Evolutionary conservation across 2,113 vertebrate genomes (phyloP), one percentile per base, ranked within the genome.

Genomic region (Australoheros scitulus): DNA sequence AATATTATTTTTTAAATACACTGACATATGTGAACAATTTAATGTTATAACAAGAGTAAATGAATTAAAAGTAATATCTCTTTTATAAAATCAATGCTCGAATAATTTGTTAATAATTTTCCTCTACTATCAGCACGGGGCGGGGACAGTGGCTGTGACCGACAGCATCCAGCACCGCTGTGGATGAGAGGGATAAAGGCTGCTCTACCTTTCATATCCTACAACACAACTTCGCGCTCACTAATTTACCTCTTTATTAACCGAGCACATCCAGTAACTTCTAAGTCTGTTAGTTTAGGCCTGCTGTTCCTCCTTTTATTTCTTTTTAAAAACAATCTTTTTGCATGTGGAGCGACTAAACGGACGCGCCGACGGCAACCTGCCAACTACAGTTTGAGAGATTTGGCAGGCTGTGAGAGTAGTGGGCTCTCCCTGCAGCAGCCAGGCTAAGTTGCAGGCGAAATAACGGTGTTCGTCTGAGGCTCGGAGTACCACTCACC

Each of bases 111-210:
- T 38, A 38, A 38, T 5, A 55, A 7, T 61, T 63, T n/a, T 77
- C 50, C 32, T 79, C 77, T 63, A 88, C 24, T 78, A 3, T 82
- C 41, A 83, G 58, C 36, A 80, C 80, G 92, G 92, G 92, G 93
- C 92, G 94, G 93, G 87, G 93, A 91, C 92, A 87, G 61, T 26
- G 29, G 57, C 60, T 7, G 81, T 87, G 89, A 85, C 88, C 76
- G 81, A 74, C 87, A 92, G 86, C 87, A 91, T 93, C 87, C 72
- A 65, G 90, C 55, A 11, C 77, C 85, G 85, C 50, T 26, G 87
- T 87, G 88, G 89, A 92, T 89, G 93, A 89, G 83, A 88, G 82
- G 78, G 85, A 89, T 80, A 88, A 79, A 89, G 74, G 75, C 89
- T 81, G 65, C 82, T 29, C 83, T 77, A 79, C 82, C 76, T 91